Evolutionary conservation across 2,113 vertebrate genomes (phyloP).

Genomic region (Formicarius rufipectus): DNA sequence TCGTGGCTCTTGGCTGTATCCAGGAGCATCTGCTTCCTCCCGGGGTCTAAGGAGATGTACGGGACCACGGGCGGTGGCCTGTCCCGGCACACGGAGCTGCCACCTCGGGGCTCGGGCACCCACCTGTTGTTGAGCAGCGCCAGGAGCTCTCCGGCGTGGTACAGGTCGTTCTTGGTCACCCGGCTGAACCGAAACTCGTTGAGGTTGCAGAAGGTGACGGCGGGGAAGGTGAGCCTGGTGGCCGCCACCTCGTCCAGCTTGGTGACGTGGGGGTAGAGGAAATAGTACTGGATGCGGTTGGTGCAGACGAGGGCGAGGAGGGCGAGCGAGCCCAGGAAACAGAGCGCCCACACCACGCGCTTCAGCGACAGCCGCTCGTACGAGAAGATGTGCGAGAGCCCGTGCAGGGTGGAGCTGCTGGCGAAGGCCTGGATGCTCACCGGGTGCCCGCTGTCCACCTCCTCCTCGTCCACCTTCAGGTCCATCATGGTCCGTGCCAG

Average conservation of each 20-base stretch:
- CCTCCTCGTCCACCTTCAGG: constrained; percentile 90
- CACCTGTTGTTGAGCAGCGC: constrained; percentile 97
- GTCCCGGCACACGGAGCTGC: accelerated
- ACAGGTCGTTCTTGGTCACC: constrained; percentile 97
- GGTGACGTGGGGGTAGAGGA: constrained; percentile 96
- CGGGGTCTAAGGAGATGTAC: not conserved
- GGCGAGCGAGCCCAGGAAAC: constrained; percentile 90
- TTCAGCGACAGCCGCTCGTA: constrained; percentile 92
- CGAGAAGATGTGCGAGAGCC: constrained; percentile 98
- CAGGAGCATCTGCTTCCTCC: not conserved
- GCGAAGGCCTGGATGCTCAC: constrained; percentile 94
- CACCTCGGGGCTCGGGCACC: not conserved
- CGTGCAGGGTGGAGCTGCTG: constrained; percentile 96
- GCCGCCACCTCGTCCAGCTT: constrained; percentile 95
- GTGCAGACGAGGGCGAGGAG: constrained; percentile 90
- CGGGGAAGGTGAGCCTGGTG: constrained; percentile 86
- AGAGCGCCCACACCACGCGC: constrained; percentile 91
- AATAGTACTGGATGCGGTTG: constrained; percentile 95
- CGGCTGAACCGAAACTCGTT: constrained; percentile 96
- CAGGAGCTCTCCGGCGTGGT: constrained; percentile 96
- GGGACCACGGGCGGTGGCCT: accelerated
- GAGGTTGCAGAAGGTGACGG: constrained; percentile 98
- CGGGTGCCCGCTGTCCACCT: constrained; percentile 87
- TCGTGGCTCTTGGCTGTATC: not conserved
- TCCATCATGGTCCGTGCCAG: constrained; percentile 82